Conservation (phyloP, 2,113 vertebrate species). For the Platichthys stellatus region DNA sequence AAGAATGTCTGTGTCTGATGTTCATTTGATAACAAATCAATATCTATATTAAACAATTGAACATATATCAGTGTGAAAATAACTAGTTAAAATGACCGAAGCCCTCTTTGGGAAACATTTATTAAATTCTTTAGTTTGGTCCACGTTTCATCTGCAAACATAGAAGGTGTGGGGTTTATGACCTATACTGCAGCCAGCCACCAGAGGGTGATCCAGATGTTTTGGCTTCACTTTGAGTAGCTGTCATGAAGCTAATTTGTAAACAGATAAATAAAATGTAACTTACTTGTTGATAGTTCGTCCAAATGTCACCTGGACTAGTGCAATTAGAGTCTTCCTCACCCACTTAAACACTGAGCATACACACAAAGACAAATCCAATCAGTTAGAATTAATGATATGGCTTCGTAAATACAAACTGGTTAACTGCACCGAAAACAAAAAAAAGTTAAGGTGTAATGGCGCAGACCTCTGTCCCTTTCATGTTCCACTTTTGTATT, state of each 20-base stretch:
- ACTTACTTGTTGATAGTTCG: constrained; percentile 99
- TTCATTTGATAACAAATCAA: too few species aligned
- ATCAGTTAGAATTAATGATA: neutral
- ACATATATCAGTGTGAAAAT: too few species aligned
- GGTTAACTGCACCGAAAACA: too few species aligned
- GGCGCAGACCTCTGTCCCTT: neutral
- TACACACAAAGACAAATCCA: neutral
- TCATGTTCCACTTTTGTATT: neutral
- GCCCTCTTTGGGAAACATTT: too few species aligned
- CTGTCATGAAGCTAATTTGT: neutral
- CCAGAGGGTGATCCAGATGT: too few species aligned
- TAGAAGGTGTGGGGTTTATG: too few species aligned
- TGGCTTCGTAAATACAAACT: neutral
- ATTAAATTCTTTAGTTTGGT: too few species aligned
- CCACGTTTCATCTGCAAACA: too few species aligned
- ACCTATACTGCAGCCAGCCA: too few species aligned
- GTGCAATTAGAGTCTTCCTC: constrained; percentile 98
- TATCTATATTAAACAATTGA: too few species aligned
- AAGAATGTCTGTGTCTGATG: too few species aligned
- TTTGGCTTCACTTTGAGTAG: neutral
- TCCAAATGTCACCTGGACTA: constrained; percentile 99
- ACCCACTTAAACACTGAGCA: constrained; percentile 98
- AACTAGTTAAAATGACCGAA: too few species aligned
- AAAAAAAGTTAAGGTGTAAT: neutral
- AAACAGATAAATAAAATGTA: neutral